phyloP scores from a whole-genome alignment of 2,888 invertebrate species.

The Cosmorhoe ocellata region DNA sequence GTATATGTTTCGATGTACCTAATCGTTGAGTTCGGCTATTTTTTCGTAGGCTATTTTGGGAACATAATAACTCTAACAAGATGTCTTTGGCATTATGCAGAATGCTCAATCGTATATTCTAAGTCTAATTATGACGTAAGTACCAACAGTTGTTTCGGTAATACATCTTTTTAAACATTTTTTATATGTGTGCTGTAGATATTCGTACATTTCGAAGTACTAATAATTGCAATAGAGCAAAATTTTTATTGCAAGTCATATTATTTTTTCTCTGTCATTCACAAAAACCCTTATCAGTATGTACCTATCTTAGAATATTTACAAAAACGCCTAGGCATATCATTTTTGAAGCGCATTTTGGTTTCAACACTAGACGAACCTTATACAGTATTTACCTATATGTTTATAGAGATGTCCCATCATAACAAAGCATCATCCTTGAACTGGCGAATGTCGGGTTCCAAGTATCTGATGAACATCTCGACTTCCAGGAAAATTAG shows the following conservation, averaged over 20 bases:
- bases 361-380: no score
- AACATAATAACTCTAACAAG: background rate
- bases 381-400: background rate
- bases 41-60: slow-evolving; percentile 13
- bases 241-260: no score
- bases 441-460: slow-evolving; percentile 11
- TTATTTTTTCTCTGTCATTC: no score
- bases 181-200: no score
- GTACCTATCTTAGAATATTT: no score
- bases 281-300: no score
- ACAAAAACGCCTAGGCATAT: no score
- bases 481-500: slow-evolving; percentile 23
- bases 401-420: background rate
- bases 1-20: slow-evolving; percentile 7
- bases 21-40: slow-evolving; percentile 1
- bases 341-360: no score
- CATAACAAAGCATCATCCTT: slow-evolving; percentile 1
- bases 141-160: slow-evolving; percentile 5
- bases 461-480: slow-evolving; percentile 15
- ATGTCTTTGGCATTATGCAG: slow-evolving; percentile 7
- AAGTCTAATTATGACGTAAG: background rate
- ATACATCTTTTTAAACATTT: slow-evolving; percentile 4
- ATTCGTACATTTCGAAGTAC: no score
- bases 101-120: background rate
- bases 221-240: no score